Evolutionary conservation across 2,888 invertebrate genomes (phyloP), one percentile per base, ranked within the genome.

Genomic region (Alcis repandata): DNA sequence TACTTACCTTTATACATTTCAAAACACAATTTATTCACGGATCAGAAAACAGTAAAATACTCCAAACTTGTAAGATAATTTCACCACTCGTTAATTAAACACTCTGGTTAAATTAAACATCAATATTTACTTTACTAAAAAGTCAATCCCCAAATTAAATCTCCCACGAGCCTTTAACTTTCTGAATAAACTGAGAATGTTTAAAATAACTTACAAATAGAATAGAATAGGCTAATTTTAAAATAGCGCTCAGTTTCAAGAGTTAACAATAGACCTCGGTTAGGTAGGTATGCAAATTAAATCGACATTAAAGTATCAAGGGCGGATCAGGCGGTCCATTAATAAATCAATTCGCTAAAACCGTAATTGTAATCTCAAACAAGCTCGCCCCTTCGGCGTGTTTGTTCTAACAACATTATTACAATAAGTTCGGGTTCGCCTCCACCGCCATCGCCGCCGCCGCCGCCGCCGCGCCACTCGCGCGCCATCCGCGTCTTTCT

Each of bases 281-380:
- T 59, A 59, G 22, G 61, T 74, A 75, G 73, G 72, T 82, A 90
- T 89, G 87, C 84, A 91, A 92, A 93, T 90, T 88, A 89, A 90
- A 88, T 91, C 90, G 90, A 90, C 88, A 91, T 91, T 90, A 90
- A 91, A 90, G 93, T 91, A 92, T 91, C 92, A 92, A 85, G 84
- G 90, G 85, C 89, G 91, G 91, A 92, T 92, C 91, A 92, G 89
- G 86, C 91, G 89, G 87, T 88, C 92, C 92, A 92, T 93, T 92
- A 93, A 92, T 92, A 92, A 93, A 92, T 92, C 92, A 93, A 91
- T 92, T 90, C 89, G 92, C 92, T 92, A 92, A 92, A 92, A 89
- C 93, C 92, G 92, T 93, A 93, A 93, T 92, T 92, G 92, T 92
- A 92, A 92, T 92, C 92, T 92, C 92, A 92, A 92, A 92, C 92